Evolutionary conservation across 2,797 vertebrate species (phyloP).

Genomic region (Sebastes steindachneri): DNA sequence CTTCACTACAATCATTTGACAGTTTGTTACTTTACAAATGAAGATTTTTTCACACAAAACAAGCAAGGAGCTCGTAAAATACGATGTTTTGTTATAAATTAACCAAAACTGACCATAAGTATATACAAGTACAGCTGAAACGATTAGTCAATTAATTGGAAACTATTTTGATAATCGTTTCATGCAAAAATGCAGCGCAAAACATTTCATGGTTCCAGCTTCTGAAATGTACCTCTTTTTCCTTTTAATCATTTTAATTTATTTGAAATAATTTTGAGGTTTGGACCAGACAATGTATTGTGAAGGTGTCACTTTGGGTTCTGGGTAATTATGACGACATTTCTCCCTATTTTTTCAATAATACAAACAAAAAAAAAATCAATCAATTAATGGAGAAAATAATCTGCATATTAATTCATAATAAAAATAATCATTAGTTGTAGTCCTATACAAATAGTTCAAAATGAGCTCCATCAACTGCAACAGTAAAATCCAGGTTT

Average conservation of each 20-base stretch:
- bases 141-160: not conserved
- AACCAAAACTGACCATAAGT: not conserved
- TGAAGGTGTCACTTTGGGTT: not conserved
- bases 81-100: not conserved
- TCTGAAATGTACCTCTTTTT: no score
- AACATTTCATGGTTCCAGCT: not conserved
- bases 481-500: not conserved
- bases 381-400: not conserved
- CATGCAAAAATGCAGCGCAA: not conserved
- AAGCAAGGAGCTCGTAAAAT: fast-evolving
- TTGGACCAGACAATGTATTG: not conserved
- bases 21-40: not conserved
- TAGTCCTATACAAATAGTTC: not conserved
- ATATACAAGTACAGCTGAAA: not conserved
- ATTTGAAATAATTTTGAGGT: not conserved
- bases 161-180: not conserved
- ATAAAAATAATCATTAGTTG: not conserved
- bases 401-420: not conserved
- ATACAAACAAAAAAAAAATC: no score
- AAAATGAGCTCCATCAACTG: no score
- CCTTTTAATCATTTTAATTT: not conserved
- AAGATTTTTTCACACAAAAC: not conserved
- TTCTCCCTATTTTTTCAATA: not conserved
- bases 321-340: not conserved
- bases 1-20: not conserved